phyloP scores from a whole-genome alignment of 2,113 vertebrate species.

The Salvator merianae region DNA sequence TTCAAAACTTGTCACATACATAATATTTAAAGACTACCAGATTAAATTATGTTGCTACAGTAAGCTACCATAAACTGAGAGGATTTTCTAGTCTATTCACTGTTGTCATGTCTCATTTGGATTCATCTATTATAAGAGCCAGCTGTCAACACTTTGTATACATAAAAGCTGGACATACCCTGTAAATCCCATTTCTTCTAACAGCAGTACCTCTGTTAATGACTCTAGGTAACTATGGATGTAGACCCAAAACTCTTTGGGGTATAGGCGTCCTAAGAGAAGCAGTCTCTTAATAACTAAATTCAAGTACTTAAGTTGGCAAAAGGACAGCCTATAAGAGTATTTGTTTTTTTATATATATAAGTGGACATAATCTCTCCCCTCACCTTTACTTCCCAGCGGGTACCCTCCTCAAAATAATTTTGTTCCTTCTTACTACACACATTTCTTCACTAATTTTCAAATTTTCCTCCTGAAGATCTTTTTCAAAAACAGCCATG shows the following conservation, averaged over 20 bases:
- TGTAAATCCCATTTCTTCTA: conserved; percentile 20
- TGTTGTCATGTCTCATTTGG: conserved; percentile 7
- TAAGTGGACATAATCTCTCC: not conserved
- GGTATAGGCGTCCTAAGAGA: conserved; percentile 29
- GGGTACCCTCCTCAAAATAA: conserved; percentile 16
- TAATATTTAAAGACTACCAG: not conserved
- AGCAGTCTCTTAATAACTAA: not conserved
- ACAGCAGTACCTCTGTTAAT: conserved; percentile 25
- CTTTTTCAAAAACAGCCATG: not conserved
- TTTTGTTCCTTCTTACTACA: not conserved
- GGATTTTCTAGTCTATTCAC: not conserved
- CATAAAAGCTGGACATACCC: conserved; percentile 34
- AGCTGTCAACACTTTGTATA: conserved; percentile 11
- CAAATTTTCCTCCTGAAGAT: conserved; percentile 10
- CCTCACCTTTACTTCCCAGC: not conserved
- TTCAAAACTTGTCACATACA: not conserved
- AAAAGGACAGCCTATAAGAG: not conserved
- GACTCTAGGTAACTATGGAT: not conserved
- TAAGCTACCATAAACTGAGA: not conserved
- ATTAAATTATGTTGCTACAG: conserved; percentile 4
- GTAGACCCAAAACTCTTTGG: not conserved
- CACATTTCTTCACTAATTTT: conserved; percentile 32
- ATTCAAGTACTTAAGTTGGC: conserved; percentile 29
- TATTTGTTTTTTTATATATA: conserved; percentile 17
- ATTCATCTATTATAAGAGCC: not conserved